Base-by-base conservation (phyloP, 2,888 invertebrate genomes). In the Andrena camellia region DNA sequence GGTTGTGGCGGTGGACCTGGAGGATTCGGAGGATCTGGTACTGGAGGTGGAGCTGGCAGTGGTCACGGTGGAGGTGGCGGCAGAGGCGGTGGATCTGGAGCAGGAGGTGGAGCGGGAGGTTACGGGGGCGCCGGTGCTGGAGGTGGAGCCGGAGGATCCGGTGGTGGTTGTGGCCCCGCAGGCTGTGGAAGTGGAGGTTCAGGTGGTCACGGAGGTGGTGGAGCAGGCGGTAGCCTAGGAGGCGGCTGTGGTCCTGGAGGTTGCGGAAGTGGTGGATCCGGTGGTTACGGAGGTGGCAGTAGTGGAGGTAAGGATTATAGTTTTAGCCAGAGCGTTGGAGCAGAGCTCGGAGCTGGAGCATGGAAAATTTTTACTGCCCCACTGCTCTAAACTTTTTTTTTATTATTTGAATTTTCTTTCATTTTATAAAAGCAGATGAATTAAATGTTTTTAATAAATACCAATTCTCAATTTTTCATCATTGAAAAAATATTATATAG, bases 211-310 rank as follows among this genome's bases (percentile, higher is more conserved):
- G 84, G 86, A 31, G 54, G 85, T 3, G 80, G 72, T 2, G 73
- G 80, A n/a, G 33, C n/a, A 10, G 83, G 81, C 1, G 85, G 84
- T 33, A 50, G 57, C 31, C 31, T 5, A 31, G 31, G 31, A 26
- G 80, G 80, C n/a, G 81, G 86, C 13, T 35, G 64, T n/a, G 76
- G 77, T 17, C 78, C 80, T 35, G 69, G 33, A 33, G 33, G 42
- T 3, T 35, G 35, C 35, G 35, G 35, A 35, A 35, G 35, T 13
- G 35, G 42, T 13, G 33, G 42, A 1, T 42, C 42, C 42, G 66
- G 67, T 48, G 74, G 82, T 62, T 59, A 63, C 8, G 82, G 17
- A 42, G 0, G 13, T 42, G 17, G 42, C 4, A 17, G 42, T 17
- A 42, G 42, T 17, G 42, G 17, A 42, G 42, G 42, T 42, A 42